These are phyloP conservation scores for Cephus spinipes DNA, from an alignment of 2,888 invertebrate species.

Conservation along the genomic window DNA sequence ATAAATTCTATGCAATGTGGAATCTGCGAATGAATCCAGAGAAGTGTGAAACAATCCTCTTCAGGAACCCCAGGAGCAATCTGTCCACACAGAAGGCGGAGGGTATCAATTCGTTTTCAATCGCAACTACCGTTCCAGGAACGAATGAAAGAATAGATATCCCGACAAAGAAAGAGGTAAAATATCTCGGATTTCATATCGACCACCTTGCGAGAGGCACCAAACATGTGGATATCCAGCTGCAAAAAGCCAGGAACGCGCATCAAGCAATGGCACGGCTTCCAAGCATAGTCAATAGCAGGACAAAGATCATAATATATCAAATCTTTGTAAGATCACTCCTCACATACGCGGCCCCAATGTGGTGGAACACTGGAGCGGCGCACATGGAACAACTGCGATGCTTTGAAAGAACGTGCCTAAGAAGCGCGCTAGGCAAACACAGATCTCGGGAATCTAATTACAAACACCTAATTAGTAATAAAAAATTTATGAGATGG, in stretches of 20 bases:
- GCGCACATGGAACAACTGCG: slow-evolving; percentile 19
- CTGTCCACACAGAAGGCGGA: slow-evolving; percentile 6
- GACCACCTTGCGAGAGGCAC: slow-evolving; percentile 13
- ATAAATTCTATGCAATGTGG: too few species aligned
- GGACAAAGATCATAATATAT: too few species aligned
- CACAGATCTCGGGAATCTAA: neutral
- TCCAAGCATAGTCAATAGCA: too few species aligned
- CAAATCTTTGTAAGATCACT: too few species aligned
- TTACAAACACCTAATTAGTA: slow-evolving; percentile 13
- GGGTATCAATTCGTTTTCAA: slow-evolving; percentile 16
- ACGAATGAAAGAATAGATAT: neutral
- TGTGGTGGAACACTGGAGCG: too few species aligned
- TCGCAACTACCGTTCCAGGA: slow-evolving; percentile 8
- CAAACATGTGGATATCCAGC: slow-evolving; percentile 3
- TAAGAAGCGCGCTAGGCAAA: slow-evolving; percentile 6
- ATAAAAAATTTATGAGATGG: slow-evolving; percentile 23
- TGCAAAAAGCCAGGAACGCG: slow-evolving; percentile 6
- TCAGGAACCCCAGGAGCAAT: neutral
- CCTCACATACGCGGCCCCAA: too few species aligned
- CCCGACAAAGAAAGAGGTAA: slow-evolving; percentile 14
- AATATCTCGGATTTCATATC: slow-evolving; percentile 21
- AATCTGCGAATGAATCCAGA: neutral
- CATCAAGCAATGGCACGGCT: neutral
- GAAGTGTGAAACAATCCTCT: slow-evolving; percentile 20
- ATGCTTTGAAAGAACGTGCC: slow-evolving; percentile 23